phyloP scores from a whole-genome alignment of 1,140 invertebrate genomes.

The Ridgeia piscesae region DNA sequence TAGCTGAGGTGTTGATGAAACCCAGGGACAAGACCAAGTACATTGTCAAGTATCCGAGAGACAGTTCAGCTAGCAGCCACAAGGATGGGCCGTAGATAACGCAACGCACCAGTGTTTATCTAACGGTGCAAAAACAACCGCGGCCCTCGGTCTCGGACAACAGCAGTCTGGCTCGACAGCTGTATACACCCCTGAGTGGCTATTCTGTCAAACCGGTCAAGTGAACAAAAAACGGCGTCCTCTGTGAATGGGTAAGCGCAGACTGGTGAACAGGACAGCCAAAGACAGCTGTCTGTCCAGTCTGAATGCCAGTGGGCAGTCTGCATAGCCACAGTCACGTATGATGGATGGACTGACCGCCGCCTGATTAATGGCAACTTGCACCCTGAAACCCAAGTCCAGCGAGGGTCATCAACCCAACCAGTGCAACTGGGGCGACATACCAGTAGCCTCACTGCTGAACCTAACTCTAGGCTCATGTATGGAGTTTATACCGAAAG shows the following conservation, averaged over 20 bases:
- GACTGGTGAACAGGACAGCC: background rate
- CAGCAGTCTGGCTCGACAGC: background rate
- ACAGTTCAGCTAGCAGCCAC: background rate
- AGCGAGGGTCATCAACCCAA: background rate
- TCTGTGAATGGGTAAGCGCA: background rate
- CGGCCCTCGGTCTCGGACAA: background rate
- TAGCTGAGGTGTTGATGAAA: background rate
- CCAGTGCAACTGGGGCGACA: background rate
- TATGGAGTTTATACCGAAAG: background rate
- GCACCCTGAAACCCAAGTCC: background rate
- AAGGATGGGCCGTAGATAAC: background rate
- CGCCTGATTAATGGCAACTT: background rate
- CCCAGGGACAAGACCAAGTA: background rate
- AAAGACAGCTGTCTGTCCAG: background rate
- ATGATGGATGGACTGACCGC: background rate
- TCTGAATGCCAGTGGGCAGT: background rate
- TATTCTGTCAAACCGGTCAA: background rate
- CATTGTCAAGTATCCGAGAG: background rate
- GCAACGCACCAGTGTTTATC: background rate
- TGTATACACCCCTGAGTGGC: background rate
- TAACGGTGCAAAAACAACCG: background rate
- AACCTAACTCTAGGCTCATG: background rate
- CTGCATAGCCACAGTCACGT: background rate
- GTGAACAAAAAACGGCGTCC: background rate
- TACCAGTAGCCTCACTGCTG: background rate